Base-by-base conservation (phyloP, 2,888 invertebrate species). In the Cryptophagus acutangulus region DNA sequence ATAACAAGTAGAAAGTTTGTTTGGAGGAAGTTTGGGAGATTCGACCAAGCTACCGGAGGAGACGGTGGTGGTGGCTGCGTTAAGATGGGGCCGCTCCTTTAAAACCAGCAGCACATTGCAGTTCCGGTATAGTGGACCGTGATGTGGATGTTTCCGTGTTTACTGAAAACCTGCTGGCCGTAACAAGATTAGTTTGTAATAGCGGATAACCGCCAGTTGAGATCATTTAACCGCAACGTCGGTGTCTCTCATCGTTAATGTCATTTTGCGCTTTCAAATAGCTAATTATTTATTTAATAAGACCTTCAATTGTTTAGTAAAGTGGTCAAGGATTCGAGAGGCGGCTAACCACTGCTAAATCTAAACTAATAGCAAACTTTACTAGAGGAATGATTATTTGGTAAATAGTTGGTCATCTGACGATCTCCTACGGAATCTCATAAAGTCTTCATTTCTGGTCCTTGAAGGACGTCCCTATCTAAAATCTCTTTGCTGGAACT, bases 171-270 rank as follows among this genome's bases (percentile, higher is more conserved):
- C 51, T 52, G 52, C 48, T 49, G 54, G 55, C 58, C 59, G 53
- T 65, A 65, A 65, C 63, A 57, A 63, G 63, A 63, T 65, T 65
- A 64, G 58, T 55, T 48, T 48, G 59, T 65, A 65, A 66, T 64
- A 61, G 62, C 62, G 63, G 63, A 61, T 62, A 63, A 63, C 64
- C 63, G 55, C 59, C 55, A 52, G 58, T 56, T 55, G 57, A 60
- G 63, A 61, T 60, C 59, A 57, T 59, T 62, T 58, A 59, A 58
- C 64, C 62, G 49, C 62, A 64, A 61, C 61, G 59, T 46, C 54
- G 57, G 10, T 3, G 54, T 57, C 57, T 59, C 58, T 50, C 47
- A 50, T 49, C 57, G 54, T 51, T 53, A 54, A 56, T 56, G 53
- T 57, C 54, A 51, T 51, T 52, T 51, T 55, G 55, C 55, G n/a